Conservation (phyloP, 2,113 vertebrate species). For the Rhinopomastus cyanomelas region DNA sequence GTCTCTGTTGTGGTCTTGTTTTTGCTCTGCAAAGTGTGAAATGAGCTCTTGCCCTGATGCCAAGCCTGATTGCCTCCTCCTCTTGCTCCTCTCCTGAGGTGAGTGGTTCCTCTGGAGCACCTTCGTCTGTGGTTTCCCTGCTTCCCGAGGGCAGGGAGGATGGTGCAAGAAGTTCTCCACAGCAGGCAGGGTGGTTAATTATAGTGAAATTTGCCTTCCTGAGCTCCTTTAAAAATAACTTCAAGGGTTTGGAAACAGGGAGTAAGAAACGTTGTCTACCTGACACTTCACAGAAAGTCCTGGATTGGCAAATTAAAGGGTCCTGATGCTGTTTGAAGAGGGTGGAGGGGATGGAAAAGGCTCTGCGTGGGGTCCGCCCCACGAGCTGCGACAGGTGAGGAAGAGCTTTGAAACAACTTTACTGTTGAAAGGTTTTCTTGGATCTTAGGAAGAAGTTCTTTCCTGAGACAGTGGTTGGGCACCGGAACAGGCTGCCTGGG, state of each 20-base stretch:
- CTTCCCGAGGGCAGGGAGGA: not conserved
- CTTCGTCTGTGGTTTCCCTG: not conserved
- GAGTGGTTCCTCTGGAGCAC: not conserved
- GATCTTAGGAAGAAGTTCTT: too few relatives aligned
- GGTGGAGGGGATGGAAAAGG: not conserved
- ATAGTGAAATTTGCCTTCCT: not conserved
- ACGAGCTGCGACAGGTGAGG: not conserved
- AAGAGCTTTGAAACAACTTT: not conserved
- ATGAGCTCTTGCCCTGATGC: not conserved
- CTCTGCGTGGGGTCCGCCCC: rapidly evolving
- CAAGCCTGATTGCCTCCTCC: not conserved
- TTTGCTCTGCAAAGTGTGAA: not conserved
- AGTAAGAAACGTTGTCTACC: not conserved
- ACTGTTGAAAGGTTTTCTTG: not conserved
- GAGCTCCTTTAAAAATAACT: not conserved
- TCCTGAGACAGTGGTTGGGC: too few relatives aligned
- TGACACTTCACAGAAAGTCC: not conserved
- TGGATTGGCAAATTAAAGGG: not conserved
- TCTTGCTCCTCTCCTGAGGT: not conserved
- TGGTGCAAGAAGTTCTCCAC: not conserved
- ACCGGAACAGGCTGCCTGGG: too few relatives aligned
- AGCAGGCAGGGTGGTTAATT: slow-evolving; percentile 25
- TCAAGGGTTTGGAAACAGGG: not conserved
- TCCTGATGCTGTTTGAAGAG: not conserved
- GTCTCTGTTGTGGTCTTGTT: not conserved